A percentile compares a stretch with the other conserved stretches of the same genome.
These are phyloP conservation scores for Dolichoris vasculosae DNA, from an alignment of 1,140 invertebrate species.

Conservation along the genomic window DNA sequence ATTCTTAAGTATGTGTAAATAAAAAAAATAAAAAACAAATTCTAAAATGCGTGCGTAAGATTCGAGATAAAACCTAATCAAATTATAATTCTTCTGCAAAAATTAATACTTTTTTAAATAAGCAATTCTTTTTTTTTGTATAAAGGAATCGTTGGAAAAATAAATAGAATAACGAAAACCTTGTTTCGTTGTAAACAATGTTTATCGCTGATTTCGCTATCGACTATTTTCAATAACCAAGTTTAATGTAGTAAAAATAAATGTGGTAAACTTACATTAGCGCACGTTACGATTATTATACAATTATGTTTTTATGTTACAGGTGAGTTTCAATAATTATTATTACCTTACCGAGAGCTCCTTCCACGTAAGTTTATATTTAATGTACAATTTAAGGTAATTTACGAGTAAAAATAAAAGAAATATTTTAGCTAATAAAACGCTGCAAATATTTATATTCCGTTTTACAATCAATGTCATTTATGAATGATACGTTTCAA, in stretches of 20 bases:
- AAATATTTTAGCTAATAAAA: neutral
- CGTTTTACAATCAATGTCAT: no score
- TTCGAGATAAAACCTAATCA: neutral
- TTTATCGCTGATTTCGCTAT: no score
- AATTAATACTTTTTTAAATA: neutral
- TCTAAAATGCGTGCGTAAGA: neutral
- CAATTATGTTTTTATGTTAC: constrained; percentile 7
- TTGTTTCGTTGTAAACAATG: no score
- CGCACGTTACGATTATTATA: neutral
- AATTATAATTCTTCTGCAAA: neutral
- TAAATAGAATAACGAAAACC: no score
- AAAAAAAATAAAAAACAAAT: neutral
- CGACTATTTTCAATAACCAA: no score
- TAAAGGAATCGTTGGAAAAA: no score
- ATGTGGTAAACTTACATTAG: no score
- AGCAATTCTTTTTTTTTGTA: neutral
- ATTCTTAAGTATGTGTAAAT: neutral
- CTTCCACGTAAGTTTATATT: constrained; percentile 14
- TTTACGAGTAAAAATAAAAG: neutral
- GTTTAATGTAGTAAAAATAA: no score
- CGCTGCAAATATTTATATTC: neutral
- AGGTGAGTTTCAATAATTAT: constrained; percentile 21
- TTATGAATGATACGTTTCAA: neutral
- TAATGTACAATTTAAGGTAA: neutral
- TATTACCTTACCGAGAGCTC: neutral